A percentile compares a stretch with the other conserved stretches of the same genome.
Conservation (phyloP, 2,113 vertebrate genomes). For the Platycercus adscitus region DNA sequence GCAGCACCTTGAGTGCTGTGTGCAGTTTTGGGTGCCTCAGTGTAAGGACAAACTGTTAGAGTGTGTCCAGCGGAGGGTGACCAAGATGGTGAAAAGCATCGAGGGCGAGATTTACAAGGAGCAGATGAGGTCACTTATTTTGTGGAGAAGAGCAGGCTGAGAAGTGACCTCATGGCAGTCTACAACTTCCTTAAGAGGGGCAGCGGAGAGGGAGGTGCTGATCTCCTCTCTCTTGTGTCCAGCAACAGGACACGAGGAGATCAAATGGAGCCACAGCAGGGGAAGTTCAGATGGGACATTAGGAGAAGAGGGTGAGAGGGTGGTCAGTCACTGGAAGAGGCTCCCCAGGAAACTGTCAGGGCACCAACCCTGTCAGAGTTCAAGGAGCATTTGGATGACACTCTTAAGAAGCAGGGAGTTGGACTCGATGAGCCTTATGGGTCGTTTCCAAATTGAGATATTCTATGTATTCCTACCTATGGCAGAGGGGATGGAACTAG, state of each 20-base stretch:
- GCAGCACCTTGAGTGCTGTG: rapidly evolving
- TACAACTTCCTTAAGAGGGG: not conserved
- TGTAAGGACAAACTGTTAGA: not conserved
- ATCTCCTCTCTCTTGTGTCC: not conserved
- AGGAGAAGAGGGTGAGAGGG: not conserved
- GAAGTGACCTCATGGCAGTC: not conserved
- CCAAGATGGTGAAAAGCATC: not conserved
- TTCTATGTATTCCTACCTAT: not conserved
- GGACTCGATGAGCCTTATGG: not conserved
- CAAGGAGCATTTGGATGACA: not conserved
- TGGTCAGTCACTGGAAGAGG: not conserved
- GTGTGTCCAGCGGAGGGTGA: not conserved
- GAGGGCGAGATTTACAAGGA: not conserved
- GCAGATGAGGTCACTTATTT: not conserved
- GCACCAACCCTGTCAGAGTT: not conserved
- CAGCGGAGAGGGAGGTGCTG: not conserved
- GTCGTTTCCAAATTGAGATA: not conserved
- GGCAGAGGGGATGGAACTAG: not conserved
- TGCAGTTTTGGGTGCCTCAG: not conserved
- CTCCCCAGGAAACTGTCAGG: rapidly evolving
- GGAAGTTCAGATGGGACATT: not conserved
- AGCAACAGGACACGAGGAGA: rapidly evolving
- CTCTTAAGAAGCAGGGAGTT: not conserved
- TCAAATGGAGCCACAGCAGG: not conserved
- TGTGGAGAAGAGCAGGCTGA: not conserved